These are phyloP conservation scores for Megathymus violae DNA, from an alignment of 1,140 invertebrate genomes.

Conservation along the genomic window DNA sequence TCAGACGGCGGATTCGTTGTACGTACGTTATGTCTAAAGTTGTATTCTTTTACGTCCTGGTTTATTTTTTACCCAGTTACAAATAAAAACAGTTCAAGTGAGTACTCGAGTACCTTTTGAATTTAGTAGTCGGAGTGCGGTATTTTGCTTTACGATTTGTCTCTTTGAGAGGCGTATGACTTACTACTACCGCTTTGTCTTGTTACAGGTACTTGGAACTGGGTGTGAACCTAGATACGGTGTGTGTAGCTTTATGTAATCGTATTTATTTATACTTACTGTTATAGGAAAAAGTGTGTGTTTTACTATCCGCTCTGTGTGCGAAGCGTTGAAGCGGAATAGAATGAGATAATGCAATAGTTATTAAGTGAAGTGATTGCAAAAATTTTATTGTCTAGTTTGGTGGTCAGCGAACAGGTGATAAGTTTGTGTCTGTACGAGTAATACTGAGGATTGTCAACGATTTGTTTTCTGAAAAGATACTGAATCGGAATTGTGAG, in stretches of 20 bases:
- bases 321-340: slow-evolving; percentile 40
- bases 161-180: slow-evolving; percentile 51
- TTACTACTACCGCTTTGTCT: slow-evolving; percentile 77
- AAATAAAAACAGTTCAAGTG: slow-evolving; percentile 57
- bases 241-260: slow-evolving; percentile 80
- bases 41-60: slow-evolving; percentile 67
- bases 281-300: slow-evolving; percentile 48
- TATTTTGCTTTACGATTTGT: slow-evolving; percentile 35
- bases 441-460: slow-evolving; percentile 58
- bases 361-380: slow-evolving; percentile 66
- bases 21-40: slow-evolving; percentile 52
- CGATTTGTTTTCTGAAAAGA: slow-evolving; percentile 47
- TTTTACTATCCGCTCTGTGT: slow-evolving; percentile 16
- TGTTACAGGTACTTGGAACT: slow-evolving; percentile 81
- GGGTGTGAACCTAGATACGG: slow-evolving; percentile 80
- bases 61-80: slow-evolving; percentile 65
- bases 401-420: slow-evolving; percentile 64
- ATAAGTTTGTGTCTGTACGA: slow-evolving; percentile 70
- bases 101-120: slow-evolving; percentile 42
- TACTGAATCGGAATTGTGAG: slow-evolving; percentile 71
- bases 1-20: slow-evolving; percentile 46
- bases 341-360: slow-evolving; percentile 54
- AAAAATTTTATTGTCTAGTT: slow-evolving; percentile 48
- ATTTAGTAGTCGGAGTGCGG: slow-evolving; percentile 7
- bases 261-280: slow-evolving; percentile 63